Base-by-base conservation (phyloP, 2,113 vertebrate species). In the Eulemur macaco region DNA sequence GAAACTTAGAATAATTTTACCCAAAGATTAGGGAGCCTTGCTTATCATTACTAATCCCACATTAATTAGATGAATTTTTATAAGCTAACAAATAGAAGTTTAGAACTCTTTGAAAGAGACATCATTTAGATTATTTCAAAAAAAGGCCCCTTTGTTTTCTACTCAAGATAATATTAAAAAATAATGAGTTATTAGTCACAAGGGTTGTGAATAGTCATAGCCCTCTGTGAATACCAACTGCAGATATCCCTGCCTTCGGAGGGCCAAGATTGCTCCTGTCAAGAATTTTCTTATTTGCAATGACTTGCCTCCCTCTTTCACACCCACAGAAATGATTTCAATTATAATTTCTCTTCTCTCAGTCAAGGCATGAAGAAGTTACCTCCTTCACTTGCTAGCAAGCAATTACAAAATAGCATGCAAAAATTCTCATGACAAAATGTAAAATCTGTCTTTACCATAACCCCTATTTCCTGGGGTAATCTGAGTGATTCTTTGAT, bases 41-140 rank as follows among this genome's bases (percentile, higher is more conserved):
- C 2, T 87, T 56, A 15, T 87, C 47, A 54, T 94, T 52, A 76
- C 23, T 21, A 56, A 8, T 71, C 27, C 13, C 39, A 82, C 27
- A 81, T 73, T 89, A 86, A 92, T 64, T 84, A 60, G 4, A 47
- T 3, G 37, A 89, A 60, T 81, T 80, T 23, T 29, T 71, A 45
- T 68, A 81, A 66, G 5, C 60, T 71, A 64, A 60, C 50, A 95
- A 83, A 50, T 47, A 69, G 80, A 89, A 82, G 50, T 64, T 60
- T 58, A 42, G 54, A 90, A 91, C 12, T 86, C 52, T 74, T 84
- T 88, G 54, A 93, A 8, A 39, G 13, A 87, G 58, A 68, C 5
- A 74, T 60, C 60, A 77, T 88, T 77, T 88, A 78, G 39, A 71
- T 82, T 81, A 71, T 54, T 94, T 97, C 64, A 58, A 64, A 94